phyloP scores from a whole-genome alignment of 2,888 invertebrate genomes.

The Chrysolina oricalcia region DNA sequence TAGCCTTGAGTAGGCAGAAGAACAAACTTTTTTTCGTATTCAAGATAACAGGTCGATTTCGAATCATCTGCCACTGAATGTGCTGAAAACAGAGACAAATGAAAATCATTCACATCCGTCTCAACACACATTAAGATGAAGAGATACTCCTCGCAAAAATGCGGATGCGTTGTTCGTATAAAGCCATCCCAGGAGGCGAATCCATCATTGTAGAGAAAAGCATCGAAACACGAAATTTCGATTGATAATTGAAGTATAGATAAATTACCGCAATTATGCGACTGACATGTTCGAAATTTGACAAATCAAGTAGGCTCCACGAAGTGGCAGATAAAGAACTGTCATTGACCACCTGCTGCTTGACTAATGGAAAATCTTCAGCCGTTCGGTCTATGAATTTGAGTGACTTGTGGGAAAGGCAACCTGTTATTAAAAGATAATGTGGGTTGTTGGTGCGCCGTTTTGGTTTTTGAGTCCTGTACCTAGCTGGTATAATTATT shows the following conservation, averaged over 20 bases:
- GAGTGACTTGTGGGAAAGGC: constrained; percentile 55
- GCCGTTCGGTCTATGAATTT: constrained; percentile 51
- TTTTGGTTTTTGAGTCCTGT: background rate
- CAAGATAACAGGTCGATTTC: background rate
- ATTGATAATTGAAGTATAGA: constrained; percentile 57
- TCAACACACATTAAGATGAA: background rate
- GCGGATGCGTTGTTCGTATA: background rate
- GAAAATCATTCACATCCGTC: background rate
- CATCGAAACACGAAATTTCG: constrained; percentile 37
- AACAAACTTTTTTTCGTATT: too few species aligned
- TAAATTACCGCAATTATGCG: constrained; percentile 58
- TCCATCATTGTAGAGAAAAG: background rate
- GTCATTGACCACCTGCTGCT: constrained; percentile 63
- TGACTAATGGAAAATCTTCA: constrained; percentile 62
- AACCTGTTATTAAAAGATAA: constrained; percentile 45
- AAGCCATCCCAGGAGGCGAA: background rate
- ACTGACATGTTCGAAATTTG: constrained; percentile 62
- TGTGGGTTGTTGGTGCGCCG: constrained; percentile 4
- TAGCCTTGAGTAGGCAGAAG: too few species aligned
- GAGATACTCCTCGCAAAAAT: background rate
- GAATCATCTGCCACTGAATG: background rate
- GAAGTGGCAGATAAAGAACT: constrained; percentile 60
- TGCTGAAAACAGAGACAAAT: background rate
- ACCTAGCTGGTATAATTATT: background rate
- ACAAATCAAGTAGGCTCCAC: constrained; percentile 59